phyloP scores from a whole-genome alignment of 2,888 invertebrate genomes.

The Hofmannophila pseudospretella region DNA sequence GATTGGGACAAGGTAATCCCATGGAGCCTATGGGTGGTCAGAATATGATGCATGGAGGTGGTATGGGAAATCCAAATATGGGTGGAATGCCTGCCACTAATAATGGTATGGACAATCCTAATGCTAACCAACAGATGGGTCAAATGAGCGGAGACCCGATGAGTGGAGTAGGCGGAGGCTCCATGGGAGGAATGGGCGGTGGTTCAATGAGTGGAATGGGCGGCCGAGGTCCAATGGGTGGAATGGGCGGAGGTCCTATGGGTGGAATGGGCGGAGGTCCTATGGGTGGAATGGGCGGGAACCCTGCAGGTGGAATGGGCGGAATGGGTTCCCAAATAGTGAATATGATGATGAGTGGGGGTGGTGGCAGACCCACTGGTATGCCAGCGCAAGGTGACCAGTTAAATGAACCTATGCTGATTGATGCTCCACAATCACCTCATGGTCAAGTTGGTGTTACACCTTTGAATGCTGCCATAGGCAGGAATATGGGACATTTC shows the following conservation, averaged over 20 bases:
- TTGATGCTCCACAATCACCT: constrained; percentile 32
- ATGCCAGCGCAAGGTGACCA: constrained; percentile 15
- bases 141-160: not conserved
- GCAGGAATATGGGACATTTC: not conserved
- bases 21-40: constrained; percentile 9
- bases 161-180: not conserved
- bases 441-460: constrained; percentile 27
- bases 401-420: constrained; percentile 21
- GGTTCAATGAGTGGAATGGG: not conserved
- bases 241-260: constrained; percentile 1
- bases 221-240: not conserved
- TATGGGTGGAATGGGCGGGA: constrained; percentile 31
- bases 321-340: constrained; percentile 57
- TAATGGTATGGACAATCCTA: not conserved
- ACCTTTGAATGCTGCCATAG: constrained; percentile 13
- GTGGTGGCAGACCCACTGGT: constrained; percentile 16
- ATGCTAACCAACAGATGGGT: not conserved
- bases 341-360: constrained; percentile 45
- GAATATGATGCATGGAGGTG: constrained; percentile 19
- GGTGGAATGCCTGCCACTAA: constrained; percentile 1
- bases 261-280: constrained; percentile 10
- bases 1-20: constrained; percentile 11
- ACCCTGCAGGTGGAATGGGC: constrained; percentile 20
- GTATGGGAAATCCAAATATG: constrained; percentile 17
- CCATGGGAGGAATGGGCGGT: not conserved